Conservation (phyloP, 2,888 invertebrate genomes). For the Synergus itoensis region DNA sequence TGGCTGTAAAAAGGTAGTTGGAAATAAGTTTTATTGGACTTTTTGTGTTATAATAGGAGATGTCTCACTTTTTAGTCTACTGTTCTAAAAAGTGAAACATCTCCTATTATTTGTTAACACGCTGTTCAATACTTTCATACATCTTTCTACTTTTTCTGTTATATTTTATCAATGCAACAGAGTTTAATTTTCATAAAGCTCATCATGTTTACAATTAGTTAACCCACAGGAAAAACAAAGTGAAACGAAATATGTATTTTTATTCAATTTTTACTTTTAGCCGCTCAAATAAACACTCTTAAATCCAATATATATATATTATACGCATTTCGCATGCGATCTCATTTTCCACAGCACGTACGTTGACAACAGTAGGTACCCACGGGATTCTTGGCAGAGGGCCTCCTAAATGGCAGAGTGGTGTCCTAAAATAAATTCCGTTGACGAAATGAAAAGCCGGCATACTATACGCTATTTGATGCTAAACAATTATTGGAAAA, state of each 20-base stretch:
- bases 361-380: conserved; percentile 53
- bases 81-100: no score
- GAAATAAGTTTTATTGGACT: not conserved
- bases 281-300: conserved; percentile 10
- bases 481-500: conserved; percentile 16
- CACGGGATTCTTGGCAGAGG: conserved; percentile 56
- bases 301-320: conserved; percentile 23
- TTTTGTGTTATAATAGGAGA: not conserved
- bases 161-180: not conserved
- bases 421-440: conserved; percentile 56
- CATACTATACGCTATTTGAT: not conserved
- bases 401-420: conserved; percentile 36
- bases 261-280: not conserved
- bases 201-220: no score
- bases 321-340: conserved; percentile 31
- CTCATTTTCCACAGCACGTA: conserved; percentile 39
- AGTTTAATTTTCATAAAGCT: no score
- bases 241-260: no score
- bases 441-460: conserved; percentile 53
- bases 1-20: not conserved
- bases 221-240: no score
- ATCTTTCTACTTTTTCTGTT: no score
- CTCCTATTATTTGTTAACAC: no score
- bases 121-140: no score
- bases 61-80: no score